Base-by-base conservation (phyloP, 2,888 invertebrate genomes). In the Conus canariensis region DNA sequence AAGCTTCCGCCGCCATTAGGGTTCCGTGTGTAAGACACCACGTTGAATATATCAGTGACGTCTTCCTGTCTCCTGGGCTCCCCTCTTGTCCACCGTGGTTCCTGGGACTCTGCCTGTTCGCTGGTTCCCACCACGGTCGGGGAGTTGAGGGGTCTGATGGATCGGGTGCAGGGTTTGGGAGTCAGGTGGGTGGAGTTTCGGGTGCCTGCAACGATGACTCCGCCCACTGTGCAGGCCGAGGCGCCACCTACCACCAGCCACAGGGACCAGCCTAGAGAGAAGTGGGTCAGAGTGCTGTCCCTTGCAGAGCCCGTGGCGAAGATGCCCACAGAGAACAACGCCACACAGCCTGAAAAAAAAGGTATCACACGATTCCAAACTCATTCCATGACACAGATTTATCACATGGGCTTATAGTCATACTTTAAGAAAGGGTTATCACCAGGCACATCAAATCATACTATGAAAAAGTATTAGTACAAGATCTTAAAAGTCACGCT, bases 191-290 rank as follows among this genome's bases (percentile, higher is more conserved):
- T 56, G 22, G 88, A 64, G 67, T 14, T 45, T 9, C 88, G 88
- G n/a, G 83, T 89, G 70, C 60, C 59, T 0, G 88, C 88, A 67
- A 89, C 83, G 60, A 89, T 64, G 56, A 67, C 58, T 14, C 88
- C 88, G 25, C 88, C 88, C 88, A 89, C 22, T 5, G 82, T 60
- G 83, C 45, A 56, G 60, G 64, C 64, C 12, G 82, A 89, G 45
- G 88, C 88, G 14, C 88, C 88, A 56, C 83, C 88, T n/a, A 89
- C 64, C 88, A 89, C 85, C 56, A 89, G 56, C 88, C 88, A 89
- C 60, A 89, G 60, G 19, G 88, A 89, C 88, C 88, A 89, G 56
- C 88, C 64, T 6, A 89, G 83, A 16, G 59, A 67, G 67, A 67
- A 89, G 10, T 89, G 64, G 22, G 14, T 45, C n/a, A 67, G 56